Percentiles rank a stretch among this genome's conserved stretches.
Conservation (phyloP, 2,888 invertebrate genomes). For the Athrips mouffetella region DNA sequence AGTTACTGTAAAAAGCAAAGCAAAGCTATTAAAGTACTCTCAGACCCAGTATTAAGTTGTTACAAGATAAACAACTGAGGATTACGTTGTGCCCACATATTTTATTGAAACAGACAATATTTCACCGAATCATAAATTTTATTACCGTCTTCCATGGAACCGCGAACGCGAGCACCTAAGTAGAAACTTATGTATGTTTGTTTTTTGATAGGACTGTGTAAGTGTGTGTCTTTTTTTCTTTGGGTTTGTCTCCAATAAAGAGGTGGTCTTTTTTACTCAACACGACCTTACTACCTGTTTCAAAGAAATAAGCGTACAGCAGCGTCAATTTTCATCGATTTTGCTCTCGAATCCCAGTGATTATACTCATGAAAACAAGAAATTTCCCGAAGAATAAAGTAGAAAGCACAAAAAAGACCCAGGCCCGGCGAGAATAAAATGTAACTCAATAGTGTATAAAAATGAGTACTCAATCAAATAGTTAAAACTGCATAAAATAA, state of each 20-base stretch:
- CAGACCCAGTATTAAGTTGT: neutral
- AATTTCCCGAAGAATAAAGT: too few relatives aligned
- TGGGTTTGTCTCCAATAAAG: slow-evolving; percentile 69
- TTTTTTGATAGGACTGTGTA: slow-evolving; percentile 75
- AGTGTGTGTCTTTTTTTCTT: slow-evolving; percentile 60
- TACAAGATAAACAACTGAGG: slow-evolving; percentile 29
- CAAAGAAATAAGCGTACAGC: slow-evolving; percentile 68
- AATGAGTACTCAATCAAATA: too few relatives aligned
- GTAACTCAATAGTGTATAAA: too few relatives aligned
- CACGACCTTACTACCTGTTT: slow-evolving; percentile 55
- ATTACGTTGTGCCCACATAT: slow-evolving; percentile 29
- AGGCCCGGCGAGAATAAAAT: too few relatives aligned
- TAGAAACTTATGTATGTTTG: slow-evolving; percentile 72
- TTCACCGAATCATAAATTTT: slow-evolving; percentile 74
- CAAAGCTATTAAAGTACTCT: too few relatives aligned
- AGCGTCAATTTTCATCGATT: too few relatives aligned
- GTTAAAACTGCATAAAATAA: too few relatives aligned
- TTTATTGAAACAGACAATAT: slow-evolving; percentile 45
- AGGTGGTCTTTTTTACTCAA: slow-evolving; percentile 56
- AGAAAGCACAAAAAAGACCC: too few relatives aligned
- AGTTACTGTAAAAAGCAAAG: too few relatives aligned
- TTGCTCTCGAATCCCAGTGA: too few relatives aligned
- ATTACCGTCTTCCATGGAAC: slow-evolving; percentile 65
- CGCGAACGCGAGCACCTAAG: slow-evolving; percentile 59
- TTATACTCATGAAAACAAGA: too few relatives aligned